Conservation (phyloP, 1,140 invertebrate species). For the Pomacea maculata region DNA sequence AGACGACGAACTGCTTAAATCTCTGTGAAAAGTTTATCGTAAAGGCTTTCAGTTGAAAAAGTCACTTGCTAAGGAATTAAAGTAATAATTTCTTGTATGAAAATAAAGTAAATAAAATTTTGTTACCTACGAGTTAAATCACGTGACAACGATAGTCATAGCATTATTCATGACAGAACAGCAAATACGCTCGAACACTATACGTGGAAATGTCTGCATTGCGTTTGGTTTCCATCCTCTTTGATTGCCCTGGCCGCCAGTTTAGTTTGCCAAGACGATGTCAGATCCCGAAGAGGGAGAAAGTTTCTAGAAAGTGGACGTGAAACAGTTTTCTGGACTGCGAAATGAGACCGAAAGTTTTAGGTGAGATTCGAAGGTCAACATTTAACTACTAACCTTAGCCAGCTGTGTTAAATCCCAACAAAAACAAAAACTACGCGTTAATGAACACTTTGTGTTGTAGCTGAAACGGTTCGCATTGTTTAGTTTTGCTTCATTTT, state of each 20-base stretch:
- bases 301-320: neutral
- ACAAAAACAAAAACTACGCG: neutral
- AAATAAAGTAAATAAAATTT: neutral
- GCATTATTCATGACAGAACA: conserved; percentile 3
- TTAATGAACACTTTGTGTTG: neutral
- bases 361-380: conserved; percentile 4
- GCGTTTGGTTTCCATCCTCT: neutral
- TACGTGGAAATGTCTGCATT: neutral
- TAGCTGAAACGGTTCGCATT: neutral
- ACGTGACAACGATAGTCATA: conserved; percentile 7
- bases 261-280: neutral
- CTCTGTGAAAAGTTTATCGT: neutral
- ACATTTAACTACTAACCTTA: neutral
- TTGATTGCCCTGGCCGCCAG: neutral
- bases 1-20: neutral
- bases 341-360: conserved; percentile 1
- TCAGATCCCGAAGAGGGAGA: neutral
- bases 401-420: conserved; percentile 3
- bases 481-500: neutral
- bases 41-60: neutral
- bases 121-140: conserved; percentile 5
- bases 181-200: neutral
- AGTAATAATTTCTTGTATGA: neutral
- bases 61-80: neutral
- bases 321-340: neutral